Evolutionary conservation across 2,113 vertebrate species (phyloP), one percentile per base, ranked within the genome.

Genomic region (Pygoscelis adeliae): DNA sequence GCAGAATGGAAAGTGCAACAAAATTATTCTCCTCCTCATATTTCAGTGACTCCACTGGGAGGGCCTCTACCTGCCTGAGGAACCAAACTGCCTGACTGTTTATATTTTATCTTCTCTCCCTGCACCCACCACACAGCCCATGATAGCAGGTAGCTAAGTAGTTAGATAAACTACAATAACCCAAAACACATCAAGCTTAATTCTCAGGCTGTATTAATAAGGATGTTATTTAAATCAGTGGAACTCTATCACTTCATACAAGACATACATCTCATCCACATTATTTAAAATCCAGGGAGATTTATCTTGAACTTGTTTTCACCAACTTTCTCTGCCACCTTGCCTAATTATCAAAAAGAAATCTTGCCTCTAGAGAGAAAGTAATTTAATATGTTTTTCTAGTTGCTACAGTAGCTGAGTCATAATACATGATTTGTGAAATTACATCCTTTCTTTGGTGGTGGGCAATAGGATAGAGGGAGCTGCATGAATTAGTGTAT

Each of bases 381-480:
- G 82, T 76, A 89, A 91, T 94, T 96, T 79, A 67, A n/a, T 93
- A 62, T 78, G 78, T 72, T 96, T 89, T 95, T 94, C 90, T 87
- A 76, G 70, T 79, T 91, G 70, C 95, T 93, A 79, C 89, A 72
- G 81, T 76, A 93, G 89, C 91, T 94, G 96, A 97, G 81, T 97
- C 95, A 95, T 95, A 96, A 91, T 93, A 85, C 61, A 72, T 14
- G 49, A 73, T 90, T 97, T 95, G 62, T 76, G 87, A 97, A 97
- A 97, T 95, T 94, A 87, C 70, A 85, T 89, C 78, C 81, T 95
- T 96, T 87, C 93, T 93, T 91, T 87, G 58, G 25, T 62, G 86
- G 86, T 87, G 72, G 77, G 77, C 80, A 94, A 32, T 70, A 93
- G 78, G 89, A 88, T 46, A 92, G 82, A 93, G 30, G 23, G 76